Percentiles rank a stretch among this genome's conserved stretches.
Conservation (phyloP, 2,888 invertebrate genomes). For the Clepsis dumicolana region DNA sequence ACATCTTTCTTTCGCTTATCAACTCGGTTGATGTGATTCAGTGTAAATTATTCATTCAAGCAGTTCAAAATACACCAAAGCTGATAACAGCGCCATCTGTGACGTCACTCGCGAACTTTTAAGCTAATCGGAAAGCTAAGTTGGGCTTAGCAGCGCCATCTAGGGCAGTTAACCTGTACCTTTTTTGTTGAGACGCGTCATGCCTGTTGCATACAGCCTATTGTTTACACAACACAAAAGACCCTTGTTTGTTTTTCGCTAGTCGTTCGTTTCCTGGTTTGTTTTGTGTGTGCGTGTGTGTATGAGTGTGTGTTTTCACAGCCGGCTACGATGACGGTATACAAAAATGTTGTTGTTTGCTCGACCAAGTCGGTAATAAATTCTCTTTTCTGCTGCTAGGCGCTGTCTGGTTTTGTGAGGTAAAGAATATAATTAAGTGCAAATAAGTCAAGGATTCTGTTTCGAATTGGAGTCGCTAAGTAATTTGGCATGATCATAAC, state of each 20-base stretch:
- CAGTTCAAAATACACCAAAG: slow-evolving; percentile 26
- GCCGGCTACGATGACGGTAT: slow-evolving; percentile 78
- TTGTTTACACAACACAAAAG: slow-evolving; percentile 86
- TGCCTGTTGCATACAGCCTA: slow-evolving; percentile 84
- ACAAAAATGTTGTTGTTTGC: slow-evolving; percentile 83
- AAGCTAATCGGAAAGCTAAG: slow-evolving; percentile 31
- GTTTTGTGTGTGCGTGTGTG: slow-evolving; percentile 78
- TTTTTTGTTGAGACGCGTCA: slow-evolving; percentile 73
- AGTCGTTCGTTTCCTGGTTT: slow-evolving; percentile 84
- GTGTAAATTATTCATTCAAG: slow-evolving; percentile 42
- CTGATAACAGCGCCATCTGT: slow-evolving; percentile 65
- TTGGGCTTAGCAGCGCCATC: slow-evolving; percentile 60
- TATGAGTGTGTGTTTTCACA: slow-evolving; percentile 77
- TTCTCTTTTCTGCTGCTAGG: slow-evolving; percentile 57
- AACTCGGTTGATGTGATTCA: slow-evolving; percentile 44
- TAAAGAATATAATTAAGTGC: slow-evolving; percentile 20
- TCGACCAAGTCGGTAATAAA: slow-evolving; percentile 74
- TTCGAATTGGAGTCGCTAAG: not conserved
- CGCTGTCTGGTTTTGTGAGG: slow-evolving; percentile 20
- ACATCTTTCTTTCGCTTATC: slow-evolving; percentile 53
- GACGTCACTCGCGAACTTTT: slow-evolving; percentile 48
- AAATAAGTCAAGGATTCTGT: not conserved
- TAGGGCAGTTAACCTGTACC: slow-evolving; percentile 70
- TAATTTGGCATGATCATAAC: too few relatives aligned
- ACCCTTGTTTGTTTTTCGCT: slow-evolving; percentile 87